Evolutionary conservation across 2,888 invertebrate species (phyloP), one percentile per base, ranked within the genome.

Genomic region (Pachymerium ferrugineum): DNA sequence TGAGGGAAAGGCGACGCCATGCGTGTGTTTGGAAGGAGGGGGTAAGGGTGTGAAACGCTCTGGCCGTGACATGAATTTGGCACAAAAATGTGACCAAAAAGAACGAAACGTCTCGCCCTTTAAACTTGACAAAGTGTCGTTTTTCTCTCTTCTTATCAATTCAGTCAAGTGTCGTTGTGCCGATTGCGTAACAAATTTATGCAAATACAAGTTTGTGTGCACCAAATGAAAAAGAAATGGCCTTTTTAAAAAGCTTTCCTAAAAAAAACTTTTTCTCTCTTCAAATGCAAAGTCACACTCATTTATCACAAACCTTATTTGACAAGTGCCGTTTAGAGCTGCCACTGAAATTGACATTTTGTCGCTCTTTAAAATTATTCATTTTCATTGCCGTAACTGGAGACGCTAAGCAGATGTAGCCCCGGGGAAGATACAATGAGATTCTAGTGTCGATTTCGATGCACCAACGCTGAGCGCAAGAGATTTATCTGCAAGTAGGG

Each of bases 11-110:
- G 54, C 6, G 54, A 54, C 54, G 22, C 54, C 54, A 54, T 54
- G 54, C 25, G 54, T 54, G 25, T 54, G 47, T 47, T 16, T 47
- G 54, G 19, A n/a, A n/a, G n/a, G n/a, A n/a, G n/a, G n/a, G n/a
- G n/a, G n/a, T n/a, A n/a, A n/a, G n/a, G n/a, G n/a, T n/a, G n/a
- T 12, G 38, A 16, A 38, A 38, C 38, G 38, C 8, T 54, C 25
- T 54, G 54, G 54, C 54, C 54, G 54, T 54, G 54, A 54, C 54
- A 54, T 54, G 54, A 54, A 54, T 54, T 54, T 54, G 54, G 54
- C 54, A 54, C 25, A 8, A 28, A 54, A 12, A 54, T 54, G 54
- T 54, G 54, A 54, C 54, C 54, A 54, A 54, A 54, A 54, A 54
- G 54, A 22, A 54, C 54, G 54, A 54, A 54, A 54, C 54, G 54